Percentiles rank a stretch among this genome's conserved stretches.
These are phyloP conservation scores for Mesocentrotus franciscanus DNA, from an alignment of 53 echinoderm and acorn worm genomes.

Conservation along the genomic window DNA sequence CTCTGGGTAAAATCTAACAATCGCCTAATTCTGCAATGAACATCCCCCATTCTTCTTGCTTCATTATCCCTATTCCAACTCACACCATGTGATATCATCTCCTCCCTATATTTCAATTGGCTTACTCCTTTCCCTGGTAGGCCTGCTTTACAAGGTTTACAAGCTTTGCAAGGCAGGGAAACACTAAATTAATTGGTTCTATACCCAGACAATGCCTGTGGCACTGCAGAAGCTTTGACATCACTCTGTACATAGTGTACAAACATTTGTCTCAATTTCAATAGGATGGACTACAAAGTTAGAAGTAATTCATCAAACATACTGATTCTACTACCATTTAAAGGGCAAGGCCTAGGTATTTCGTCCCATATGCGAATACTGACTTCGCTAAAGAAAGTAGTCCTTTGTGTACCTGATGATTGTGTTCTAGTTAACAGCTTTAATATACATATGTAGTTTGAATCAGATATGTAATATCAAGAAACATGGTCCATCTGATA, in stretches of 20 bases:
- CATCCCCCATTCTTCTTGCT: background rate
- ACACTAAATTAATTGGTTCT: conserved; percentile 12
- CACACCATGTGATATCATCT: background rate
- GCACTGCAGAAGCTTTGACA: background rate
- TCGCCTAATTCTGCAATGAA: background rate
- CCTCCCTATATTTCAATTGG: background rate
- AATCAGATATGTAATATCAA: no score
- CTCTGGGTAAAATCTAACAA: background rate
- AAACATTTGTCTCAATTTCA: background rate
- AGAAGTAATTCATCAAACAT: background rate
- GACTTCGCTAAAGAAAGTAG: no score
- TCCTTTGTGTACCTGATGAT: no score
- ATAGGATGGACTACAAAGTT: background rate
- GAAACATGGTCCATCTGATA: no score
- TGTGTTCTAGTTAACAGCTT: no score
- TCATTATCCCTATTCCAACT: background rate
- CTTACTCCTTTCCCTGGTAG: background rate
- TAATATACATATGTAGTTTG: no score
- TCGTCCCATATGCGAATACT: no score
- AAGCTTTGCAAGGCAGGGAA: background rate
- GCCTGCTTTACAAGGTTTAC: background rate
- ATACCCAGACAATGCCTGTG: conserved; percentile 9
- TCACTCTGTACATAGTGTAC: background rate
- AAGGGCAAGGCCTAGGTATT: no score
- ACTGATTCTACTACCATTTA: no score